A percentile compares a stretch with the other conserved stretches of the same genome.
Evolutionary conservation across 2,888 invertebrate genomes (phyloP).

Genomic region (Spialia ferax): DNA sequence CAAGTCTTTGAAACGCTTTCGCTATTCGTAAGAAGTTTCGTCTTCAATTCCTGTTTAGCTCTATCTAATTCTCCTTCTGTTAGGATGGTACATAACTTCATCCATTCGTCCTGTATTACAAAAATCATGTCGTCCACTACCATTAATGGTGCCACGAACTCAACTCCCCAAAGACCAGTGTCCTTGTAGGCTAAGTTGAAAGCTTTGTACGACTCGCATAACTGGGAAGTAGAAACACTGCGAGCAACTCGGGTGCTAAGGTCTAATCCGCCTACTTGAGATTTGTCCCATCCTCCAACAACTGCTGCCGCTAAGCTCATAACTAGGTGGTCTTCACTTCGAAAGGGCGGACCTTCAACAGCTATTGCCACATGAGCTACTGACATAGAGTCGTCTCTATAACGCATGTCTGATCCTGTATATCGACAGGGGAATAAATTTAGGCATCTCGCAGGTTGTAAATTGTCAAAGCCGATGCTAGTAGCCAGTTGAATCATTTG

Average conservation of each 20-base stretch:
- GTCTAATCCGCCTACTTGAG: conserved; percentile 94
- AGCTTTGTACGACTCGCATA: conserved; percentile 96
- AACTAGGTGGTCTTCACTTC: conserved; percentile 95
- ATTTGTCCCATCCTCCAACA: conserved; percentile 96
- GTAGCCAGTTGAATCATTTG: conserved; percentile 92
- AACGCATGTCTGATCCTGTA: conserved; percentile 95
- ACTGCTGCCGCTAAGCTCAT: conserved; percentile 97
- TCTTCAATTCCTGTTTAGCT: conserved; percentile 95
- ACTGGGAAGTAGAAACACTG: conserved; percentile 87
- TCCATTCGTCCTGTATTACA: conserved; percentile 92
- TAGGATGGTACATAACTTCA: conserved; percentile 93
- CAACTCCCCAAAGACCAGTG: conserved; percentile 98
- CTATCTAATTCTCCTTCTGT: conserved; percentile 95
- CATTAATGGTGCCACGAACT: conserved; percentile 91
- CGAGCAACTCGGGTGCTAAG: conserved; percentile 93
- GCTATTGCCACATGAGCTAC: conserved; percentile 96
- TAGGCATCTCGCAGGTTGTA: conserved; percentile 77
- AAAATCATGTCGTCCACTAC: conserved; percentile 90
- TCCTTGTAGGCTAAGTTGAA: conserved; percentile 99
- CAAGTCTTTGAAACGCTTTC: conserved; percentile 95
- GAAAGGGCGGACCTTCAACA: conserved; percentile 97
- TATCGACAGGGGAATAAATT: conserved; percentile 88
- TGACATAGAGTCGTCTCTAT: conserved; percentile 96
- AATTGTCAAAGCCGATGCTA: conserved; percentile 87
- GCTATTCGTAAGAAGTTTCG: conserved; percentile 95